phyloP scores from a whole-genome alignment of 2,113 vertebrate genomes.

The Rallus limicola region DNA sequence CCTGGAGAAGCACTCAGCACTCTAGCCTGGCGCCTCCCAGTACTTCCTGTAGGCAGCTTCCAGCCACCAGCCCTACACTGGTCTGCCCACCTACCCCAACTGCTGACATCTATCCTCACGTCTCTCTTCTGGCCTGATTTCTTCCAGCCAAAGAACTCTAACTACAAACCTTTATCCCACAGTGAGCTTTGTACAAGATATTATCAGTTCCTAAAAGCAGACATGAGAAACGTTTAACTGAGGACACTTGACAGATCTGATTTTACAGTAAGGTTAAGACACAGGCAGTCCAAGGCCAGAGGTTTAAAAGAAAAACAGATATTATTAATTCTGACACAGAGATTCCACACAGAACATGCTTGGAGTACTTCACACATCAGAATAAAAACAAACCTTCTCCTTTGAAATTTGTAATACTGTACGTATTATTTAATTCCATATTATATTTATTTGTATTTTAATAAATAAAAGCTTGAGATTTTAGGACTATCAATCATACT shows the following conservation, averaged over 20 bases:
- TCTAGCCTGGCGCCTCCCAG: not conserved
- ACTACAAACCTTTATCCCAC: not conserved
- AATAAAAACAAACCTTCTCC: not conserved
- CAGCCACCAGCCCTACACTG: not conserved
- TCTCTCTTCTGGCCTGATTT: not conserved
- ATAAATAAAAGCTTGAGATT: not conserved
- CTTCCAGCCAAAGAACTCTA: not conserved
- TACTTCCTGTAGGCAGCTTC: not conserved
- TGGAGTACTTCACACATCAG: not conserved
- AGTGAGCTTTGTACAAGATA: not conserved
- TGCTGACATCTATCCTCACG: rapidly evolving
- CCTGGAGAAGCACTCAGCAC: not conserved
- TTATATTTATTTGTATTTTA: not conserved
- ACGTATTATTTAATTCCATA: not conserved
- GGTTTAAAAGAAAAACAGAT: not conserved
- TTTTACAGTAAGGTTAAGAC: not conserved
- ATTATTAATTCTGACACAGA: not conserved
- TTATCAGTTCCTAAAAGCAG: not conserved
- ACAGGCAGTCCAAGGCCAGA: not conserved
- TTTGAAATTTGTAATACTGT: not conserved
- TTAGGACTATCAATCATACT: not conserved
- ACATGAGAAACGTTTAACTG: not conserved
- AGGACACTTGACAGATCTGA: not conserved
- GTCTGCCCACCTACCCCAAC: rapidly evolving
- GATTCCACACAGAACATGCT: not conserved